Base-by-base conservation (phyloP, 2,888 invertebrate genomes). In the Sarcophaga rosellei region DNA sequence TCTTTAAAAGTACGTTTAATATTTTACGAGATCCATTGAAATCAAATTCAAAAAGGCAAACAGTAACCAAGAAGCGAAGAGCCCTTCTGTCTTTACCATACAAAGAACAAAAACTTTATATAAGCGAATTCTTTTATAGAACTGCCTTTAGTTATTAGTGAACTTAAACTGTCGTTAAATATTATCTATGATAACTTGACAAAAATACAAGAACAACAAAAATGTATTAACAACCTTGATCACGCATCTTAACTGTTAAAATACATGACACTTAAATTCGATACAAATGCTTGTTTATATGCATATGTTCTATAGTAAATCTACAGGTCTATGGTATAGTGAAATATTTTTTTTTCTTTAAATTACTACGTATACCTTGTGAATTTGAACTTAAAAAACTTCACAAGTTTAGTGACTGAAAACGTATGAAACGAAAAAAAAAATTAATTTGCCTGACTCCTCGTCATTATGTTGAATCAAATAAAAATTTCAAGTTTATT, bases 221-320 rank as follows among this genome's bases (percentile, higher is more conserved):
- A 35, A 8, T 8, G 45, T 79, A 79, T 79, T 65, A 47, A 63
- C 8, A 79, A 68, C 79, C 85, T 82, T 85, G 82, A 79, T 85
- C 70, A 79, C 59, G 75, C 85, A 81, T 70, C 79, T 82, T 66
- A 79, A 76, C 66, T 53, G 66, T 76, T 75, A 74, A 78, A 75
- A 53, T 68, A 59, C 75, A 72, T 82, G 79, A 75, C 68, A 81
- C 45, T 45, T 57, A 59, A 70, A 23, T 65, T 35, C 47, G 21
- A 63, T 44, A 66, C 11, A 57, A 62, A 20, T 57, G 57, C 63
- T 25, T 25, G 5, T 57, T 23, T 21, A 21, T 35, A 35, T 35
- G 1, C 35, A 35, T 35, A 35, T 35, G 8, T 35, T 35, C 2
- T 35, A 35, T 35, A 35, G 35, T 35, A 35, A 35, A 8, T 10